Base-by-base conservation (phyloP, 2,113 vertebrate genomes). In the Typhlomys cinereus region DNA sequence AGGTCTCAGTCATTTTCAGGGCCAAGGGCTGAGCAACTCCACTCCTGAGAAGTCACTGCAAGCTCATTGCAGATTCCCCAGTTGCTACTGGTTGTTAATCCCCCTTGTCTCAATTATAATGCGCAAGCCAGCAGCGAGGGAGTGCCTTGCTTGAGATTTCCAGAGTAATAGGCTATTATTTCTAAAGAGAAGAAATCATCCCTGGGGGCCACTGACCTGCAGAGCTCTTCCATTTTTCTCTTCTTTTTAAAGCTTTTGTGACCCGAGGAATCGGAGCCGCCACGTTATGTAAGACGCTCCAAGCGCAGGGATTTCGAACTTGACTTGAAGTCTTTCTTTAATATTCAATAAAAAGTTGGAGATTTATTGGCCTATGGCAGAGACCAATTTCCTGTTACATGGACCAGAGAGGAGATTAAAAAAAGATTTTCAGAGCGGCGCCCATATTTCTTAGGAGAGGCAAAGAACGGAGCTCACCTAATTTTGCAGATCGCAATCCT, bases 141-240 rank as follows among this genome's bases (percentile, higher is more conserved):
- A 89, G 84, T 23, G 80, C 84, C 92, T 93, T 57, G 79, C 14
- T 89, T 81, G 89, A 93, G 84, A 92, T 50, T 93, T 94, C 73
- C 87, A 88, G 81, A 94, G 84, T 92, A 96, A 97, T 92, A 94
- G 89, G 91, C 81, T 91, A 96, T 93, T 95, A 95, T 96, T 96
- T 93, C 89, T 85, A 92, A 94, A 76, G 75, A 92, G 88, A 96
- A 88, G 62, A 86, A 92, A 89, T 92, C 62, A 25, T 69, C 69
- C 88, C 96, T 66, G 61, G 82, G 41, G 90, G 46, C 39, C 44
- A 84, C 89, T 74, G 96, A 95, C 57, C 93, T 27, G 57, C 79
- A 96, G 92, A 95, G 59, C 62, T 90, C 81, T 88, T 66, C 41
- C 79, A 79, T 97, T 96, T 91, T 78, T 93, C 61, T 71, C 64